Base-by-base conservation (phyloP, 2,888 invertebrate genomes). In the Timema cristinae region DNA sequence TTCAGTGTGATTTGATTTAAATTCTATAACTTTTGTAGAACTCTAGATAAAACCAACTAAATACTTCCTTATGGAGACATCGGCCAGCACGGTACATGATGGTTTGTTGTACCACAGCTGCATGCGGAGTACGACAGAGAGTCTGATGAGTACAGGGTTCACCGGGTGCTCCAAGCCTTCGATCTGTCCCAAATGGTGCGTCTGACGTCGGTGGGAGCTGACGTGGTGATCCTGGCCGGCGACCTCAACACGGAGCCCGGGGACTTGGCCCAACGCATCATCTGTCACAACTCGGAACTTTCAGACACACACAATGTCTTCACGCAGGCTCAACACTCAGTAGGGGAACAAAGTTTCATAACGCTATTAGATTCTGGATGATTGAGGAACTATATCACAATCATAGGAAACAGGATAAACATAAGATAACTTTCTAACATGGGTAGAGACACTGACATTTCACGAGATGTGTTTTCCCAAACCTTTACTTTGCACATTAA, bases 111-210 rank as follows among this genome's bases (percentile, higher is more conserved):
- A 13, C 51, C 59, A n/a, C 81, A 95, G 95, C 85, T 98, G 70
- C 98, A 98, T 84, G 98, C 98, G 0, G 96, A 97, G 83, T 98
- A 98, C 79, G 88, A 93, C 80, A 85, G 87, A 54, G 87, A 89
- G 74, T 86, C 89, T 79, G 97, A 98, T 80, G 93, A 93, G 77
- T 99, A 99, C 81, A 86, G 91, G 77, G 92, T 96, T 59, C 99
- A 99, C 82, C 87, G 99, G 77, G 88, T 96, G 8, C 86, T 94
- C 70, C 98, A 99, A 85, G 95, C 97, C 0, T 95, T 94, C 80
- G 95, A 98, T 79, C 92, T 96, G 71, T 94, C 95, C 73, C 95
- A 98, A 85, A 96, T 98, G 82, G 91, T 99, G 72, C 90, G 91
- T 78, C 86, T 94, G 78, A 97, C 97, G 0, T 88, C 91, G 66